Base-by-base conservation (phyloP, 2,888 invertebrate genomes). In the Tolmerus cingulatus region DNA sequence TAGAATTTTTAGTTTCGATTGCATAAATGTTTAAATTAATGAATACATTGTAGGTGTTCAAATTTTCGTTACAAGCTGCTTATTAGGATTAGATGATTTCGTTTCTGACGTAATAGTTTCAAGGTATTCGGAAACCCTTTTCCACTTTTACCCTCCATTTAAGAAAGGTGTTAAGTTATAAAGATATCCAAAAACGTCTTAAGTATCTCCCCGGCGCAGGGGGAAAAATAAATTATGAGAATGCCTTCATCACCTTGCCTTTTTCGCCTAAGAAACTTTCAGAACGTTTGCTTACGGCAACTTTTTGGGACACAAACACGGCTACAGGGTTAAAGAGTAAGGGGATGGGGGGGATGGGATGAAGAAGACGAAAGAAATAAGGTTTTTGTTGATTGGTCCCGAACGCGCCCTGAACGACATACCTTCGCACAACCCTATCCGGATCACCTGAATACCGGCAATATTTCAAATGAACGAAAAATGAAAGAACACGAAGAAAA, bases 391-490 rank as follows among this genome's bases (percentile, higher is more conserved):
- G 66, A 66, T 66, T 66, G 66, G 66, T 23, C 66, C 66, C 66
- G 66, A 66, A 66, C 66, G 66, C 66, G 66, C 27, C 12, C 27
- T 19, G 51, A 51, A 51, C 27, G 9, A 27, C 27, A 66, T 8
- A 66, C 66, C 66, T 66, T 66, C 23, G 66, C 66, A 27, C 66
- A 66, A 66, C 82, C 57, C 82, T 82, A 82, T 66, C 82, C 55
- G 82, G 57, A 82, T 82, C 82, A 82, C 82, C 82, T 82, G 82
- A 82, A 82, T 66, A 82, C 82, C n/a, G 66, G 66, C 82, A 57
- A 82, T 82, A 82, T 82, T 57, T 82, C 82, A 82, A 82, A 57
- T 82, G 82, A 66, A 57, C 66, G 57, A 82, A 82, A 82, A 82
- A 82, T 82, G 82, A 82, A 82, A 57, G 57, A 82, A 57, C n/a